These are phyloP conservation scores for Atherix ibis DNA, from an alignment of 2,888 invertebrate genomes.

Conservation along the genomic window DNA sequence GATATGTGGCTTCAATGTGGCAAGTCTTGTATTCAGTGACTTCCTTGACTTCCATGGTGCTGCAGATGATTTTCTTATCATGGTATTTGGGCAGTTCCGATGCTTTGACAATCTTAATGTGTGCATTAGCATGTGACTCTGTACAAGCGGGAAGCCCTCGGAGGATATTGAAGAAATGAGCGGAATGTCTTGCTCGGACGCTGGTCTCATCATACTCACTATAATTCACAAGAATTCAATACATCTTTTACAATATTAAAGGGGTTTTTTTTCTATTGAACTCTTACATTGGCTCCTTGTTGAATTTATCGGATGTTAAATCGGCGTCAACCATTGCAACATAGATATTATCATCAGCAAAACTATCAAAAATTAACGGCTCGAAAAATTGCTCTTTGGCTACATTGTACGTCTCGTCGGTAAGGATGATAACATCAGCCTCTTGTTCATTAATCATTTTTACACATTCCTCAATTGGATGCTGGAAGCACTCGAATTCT, in stretches of 20 bases:
- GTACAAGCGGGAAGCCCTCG: too few species aligned
- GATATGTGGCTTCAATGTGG: constrained; percentile 26
- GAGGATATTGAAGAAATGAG: too few species aligned
- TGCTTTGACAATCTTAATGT: too few species aligned
- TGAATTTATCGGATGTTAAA: too few species aligned
- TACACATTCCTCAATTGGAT: constrained; percentile 39
- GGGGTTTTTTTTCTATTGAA: too few species aligned
- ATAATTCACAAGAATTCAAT: too few species aligned
- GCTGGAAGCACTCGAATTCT: constrained; percentile 56
- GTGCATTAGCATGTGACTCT: too few species aligned
- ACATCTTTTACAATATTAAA: too few species aligned
- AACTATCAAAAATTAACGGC: constrained; percentile 25
- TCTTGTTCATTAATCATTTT: constrained; percentile 19
- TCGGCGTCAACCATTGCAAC: constrained; percentile 26
- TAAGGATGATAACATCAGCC: constrained; percentile 21
- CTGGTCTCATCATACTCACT: too few species aligned
- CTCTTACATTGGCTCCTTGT: too few species aligned
- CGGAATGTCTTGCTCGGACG: too few species aligned
- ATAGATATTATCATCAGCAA: constrained; percentile 18
- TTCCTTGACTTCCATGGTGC: constrained; percentile 22
- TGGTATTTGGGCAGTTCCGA: too few species aligned
- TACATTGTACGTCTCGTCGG: constrained; percentile 15
- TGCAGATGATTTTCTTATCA: constrained; percentile 26
- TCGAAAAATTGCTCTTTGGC: constrained; percentile 19
- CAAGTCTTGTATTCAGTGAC: constrained; percentile 24